These are phyloP conservation scores for Deilephila elpenor DNA, from an alignment of 2,888 invertebrate species.

Conservation along the genomic window DNA sequence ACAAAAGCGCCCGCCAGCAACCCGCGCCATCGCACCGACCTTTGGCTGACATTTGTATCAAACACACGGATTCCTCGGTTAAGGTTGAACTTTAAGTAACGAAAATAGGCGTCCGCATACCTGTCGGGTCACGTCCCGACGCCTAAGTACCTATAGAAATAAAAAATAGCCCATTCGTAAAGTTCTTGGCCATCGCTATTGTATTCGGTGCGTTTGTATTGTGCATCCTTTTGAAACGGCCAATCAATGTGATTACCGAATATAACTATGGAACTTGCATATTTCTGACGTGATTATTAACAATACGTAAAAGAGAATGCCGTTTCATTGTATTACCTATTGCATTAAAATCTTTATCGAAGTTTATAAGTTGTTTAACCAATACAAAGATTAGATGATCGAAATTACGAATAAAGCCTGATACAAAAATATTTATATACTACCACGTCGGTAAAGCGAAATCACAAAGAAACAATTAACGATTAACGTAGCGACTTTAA, in stretches of 20 bases:
- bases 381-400: too few species aligned
- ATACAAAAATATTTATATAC: too few species aligned
- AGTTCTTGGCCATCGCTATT: conserved; percentile 28
- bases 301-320: background rate
- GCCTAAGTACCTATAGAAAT: conserved; percentile 27
- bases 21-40: conserved; percentile 56
- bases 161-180: conserved; percentile 30
- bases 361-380: background rate
- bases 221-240: conserved; percentile 21
- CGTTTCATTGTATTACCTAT: background rate
- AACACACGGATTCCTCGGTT: conserved; percentile 63
- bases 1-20: conserved; percentile 49
- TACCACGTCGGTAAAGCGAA: too few species aligned
- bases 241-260: conserved; percentile 18
- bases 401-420: too few species aligned
- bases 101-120: conserved; percentile 66
- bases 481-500: background rate
- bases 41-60: conserved; percentile 74
- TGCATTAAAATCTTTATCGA: background rate
- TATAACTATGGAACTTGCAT: background rate
- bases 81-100: conserved; percentile 67
- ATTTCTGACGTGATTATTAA: background rate
- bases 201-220: conserved; percentile 15
- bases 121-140: conserved; percentile 55
- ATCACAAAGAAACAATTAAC: too few species aligned